phyloP scores from a whole-genome alignment of 2,797 vertebrate species.

The Margarornis squamiger region DNA sequence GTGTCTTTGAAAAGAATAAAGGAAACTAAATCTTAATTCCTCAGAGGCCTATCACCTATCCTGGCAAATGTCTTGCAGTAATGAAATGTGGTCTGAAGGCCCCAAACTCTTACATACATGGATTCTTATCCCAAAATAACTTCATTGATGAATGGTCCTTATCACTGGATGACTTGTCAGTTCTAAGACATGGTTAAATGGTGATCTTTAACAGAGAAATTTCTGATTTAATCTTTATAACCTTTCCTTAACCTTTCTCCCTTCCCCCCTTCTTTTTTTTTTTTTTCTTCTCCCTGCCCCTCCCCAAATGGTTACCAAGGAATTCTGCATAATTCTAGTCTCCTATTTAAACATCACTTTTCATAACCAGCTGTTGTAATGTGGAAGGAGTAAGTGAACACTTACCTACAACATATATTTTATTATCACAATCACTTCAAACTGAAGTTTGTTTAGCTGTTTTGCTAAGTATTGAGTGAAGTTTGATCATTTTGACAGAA shows the following conservation, averaged over 20 bases:
- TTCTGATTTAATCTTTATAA: background rate
- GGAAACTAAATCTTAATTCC: background rate
- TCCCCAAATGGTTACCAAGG: background rate
- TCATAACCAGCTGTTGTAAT: background rate
- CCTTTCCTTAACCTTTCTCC: background rate
- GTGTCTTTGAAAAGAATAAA: background rate
- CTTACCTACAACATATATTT: background rate
- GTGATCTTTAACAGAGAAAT: background rate
- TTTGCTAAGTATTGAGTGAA: background rate
- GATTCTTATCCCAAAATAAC: background rate
- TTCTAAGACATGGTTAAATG: background rate
- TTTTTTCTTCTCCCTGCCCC: accelerated
- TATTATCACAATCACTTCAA: background rate
- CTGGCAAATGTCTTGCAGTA: background rate
- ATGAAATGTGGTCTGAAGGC: background rate
- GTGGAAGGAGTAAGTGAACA: background rate
- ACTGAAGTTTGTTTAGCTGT: background rate
- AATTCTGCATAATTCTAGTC: background rate
- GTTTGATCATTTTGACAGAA: background rate
- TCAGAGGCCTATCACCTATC: background rate
- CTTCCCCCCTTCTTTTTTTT: accelerated
- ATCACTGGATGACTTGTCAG: background rate
- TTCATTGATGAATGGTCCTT: background rate
- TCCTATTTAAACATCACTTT: background rate
- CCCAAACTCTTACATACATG: background rate